Evolutionary conservation across 2,888 invertebrate species (phyloP), one percentile per base, ranked within the genome.

Genomic region (Hirtodrosophila trivittata): DNA sequence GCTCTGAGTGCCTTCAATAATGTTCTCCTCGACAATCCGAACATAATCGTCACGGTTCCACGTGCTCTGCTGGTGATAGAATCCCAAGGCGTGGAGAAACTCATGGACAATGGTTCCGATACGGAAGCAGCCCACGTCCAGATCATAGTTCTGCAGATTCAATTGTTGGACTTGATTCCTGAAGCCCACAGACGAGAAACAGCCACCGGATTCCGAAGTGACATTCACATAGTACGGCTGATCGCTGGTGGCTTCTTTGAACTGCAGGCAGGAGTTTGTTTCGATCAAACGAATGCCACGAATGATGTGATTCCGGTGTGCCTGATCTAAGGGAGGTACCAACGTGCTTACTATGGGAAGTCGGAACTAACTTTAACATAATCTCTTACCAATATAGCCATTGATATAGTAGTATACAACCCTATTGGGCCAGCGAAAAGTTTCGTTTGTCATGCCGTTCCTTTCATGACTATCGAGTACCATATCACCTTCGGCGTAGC

Each of bases 11-110:
- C 94, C 95, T 92, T 88, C 54, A 86, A 87, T 9, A 10, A 90
- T 89, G 51, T 91, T 89, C 25, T 89, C 89, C 51, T 64, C 64
- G 1, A 91, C 91, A 37, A 96, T 92, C 0, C 83, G 89, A 0
- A 95, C 94, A 76, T 92, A 94, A 14, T 94, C 92, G 84, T 96
- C 95, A 0, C 96, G 91, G 85, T 96, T 94, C 3, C 92, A 92
- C 0, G 95, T 92, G 81, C 94, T 95, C 88, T 96, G 96, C 84
- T 96, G 95, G 86, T 96, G 96, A 87, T 94, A 92, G 89, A 96
- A 96, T 0, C 96, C 96, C 4, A 94, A 84, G 0, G 94, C 94
- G 78, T 96, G 96, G 88, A 96, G 92, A 56, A 96, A 91, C 88
- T 96, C 96, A 77, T 96, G 96, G 1, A 95, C 90, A 0, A 95